phyloP scores from a whole-genome alignment of 1,140 invertebrate species.

The Subanguina moxae region DNA sequence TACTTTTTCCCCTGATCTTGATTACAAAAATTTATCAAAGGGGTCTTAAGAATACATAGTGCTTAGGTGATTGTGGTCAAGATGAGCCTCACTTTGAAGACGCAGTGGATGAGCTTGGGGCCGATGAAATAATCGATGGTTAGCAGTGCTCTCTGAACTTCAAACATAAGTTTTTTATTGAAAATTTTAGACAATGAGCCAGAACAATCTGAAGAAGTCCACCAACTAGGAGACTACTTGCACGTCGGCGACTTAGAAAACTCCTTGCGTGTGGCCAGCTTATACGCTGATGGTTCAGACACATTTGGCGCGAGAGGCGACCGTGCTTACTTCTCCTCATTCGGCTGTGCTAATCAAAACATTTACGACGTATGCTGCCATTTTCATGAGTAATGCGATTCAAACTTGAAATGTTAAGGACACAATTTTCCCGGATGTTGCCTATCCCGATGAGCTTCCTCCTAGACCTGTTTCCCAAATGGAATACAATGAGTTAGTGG shows the following conservation, averaged over 20 bases:
- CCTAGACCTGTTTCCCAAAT: constrained; percentile 24
- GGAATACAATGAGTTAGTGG: constrained; percentile 36
- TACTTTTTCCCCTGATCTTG: too few relatives aligned
- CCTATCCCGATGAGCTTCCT: constrained; percentile 29
- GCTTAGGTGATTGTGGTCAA: not conserved
- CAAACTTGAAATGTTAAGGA: too few relatives aligned
- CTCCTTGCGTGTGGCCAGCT: constrained; percentile 14
- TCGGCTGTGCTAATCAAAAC: constrained; percentile 12
- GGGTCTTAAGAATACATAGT: too few relatives aligned
- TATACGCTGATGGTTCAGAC: constrained; percentile 14
- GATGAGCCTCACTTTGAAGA: constrained; percentile 1
- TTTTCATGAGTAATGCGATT: not conserved
- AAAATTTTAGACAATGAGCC: constrained; percentile 7
- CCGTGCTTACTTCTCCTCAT: constrained; percentile 5
- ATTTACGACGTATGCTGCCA: constrained; percentile 13
- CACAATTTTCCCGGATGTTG: not conserved
- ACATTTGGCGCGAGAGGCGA: not conserved
- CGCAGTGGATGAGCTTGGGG: constrained; percentile 9
- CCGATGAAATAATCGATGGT: constrained; percentile 8
- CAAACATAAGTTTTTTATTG: too few relatives aligned
- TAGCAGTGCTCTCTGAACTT: not conserved
- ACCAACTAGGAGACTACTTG: constrained; percentile 14
- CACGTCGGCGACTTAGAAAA: constrained; percentile 21
- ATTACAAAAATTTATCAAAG: too few relatives aligned
- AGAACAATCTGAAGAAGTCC: not conserved